Conservation (phyloP, 2,797 vertebrate genomes). For the Meda fulgida region DNA sequence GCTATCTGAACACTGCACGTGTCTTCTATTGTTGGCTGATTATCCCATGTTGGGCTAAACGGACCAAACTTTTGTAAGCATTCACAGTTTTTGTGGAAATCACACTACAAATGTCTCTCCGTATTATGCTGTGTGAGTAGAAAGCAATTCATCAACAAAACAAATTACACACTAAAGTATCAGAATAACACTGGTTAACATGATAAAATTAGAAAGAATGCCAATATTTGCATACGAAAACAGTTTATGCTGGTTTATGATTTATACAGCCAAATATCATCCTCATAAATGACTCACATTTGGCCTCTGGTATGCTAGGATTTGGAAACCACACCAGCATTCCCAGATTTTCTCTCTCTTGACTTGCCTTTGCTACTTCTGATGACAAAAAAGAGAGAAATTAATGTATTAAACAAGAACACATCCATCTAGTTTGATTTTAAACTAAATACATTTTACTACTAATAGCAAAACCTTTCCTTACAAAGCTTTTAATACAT, state of each 20-base stretch:
- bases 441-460: background rate
- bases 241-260: background rate
- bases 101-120: background rate
- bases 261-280: background rate
- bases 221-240: background rate
- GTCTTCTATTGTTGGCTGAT: background rate
- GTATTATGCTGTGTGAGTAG: background rate
- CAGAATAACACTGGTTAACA: background rate
- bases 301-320: conserved; percentile 88
- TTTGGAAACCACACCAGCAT: conserved; percentile 98
- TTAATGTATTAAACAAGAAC: background rate
- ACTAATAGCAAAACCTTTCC: background rate
- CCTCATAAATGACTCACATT: conserved; percentile 81
- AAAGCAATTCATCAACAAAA: background rate
- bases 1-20: too few species aligned
- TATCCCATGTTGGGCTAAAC: background rate
- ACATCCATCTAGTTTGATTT: background rate
- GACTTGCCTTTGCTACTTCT: conserved; percentile 87
- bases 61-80: too few species aligned
- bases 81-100: background rate
- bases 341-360: conserved; percentile 90
- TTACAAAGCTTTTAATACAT: background rate
- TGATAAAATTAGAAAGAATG: background rate
- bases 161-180: background rate
- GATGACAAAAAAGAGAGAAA: conserved; percentile 37